Evolutionary conservation across 2,113 vertebrate genomes (phyloP), one percentile per base, ranked within the genome.

Genomic region (Oryzias melastigma): DNA sequence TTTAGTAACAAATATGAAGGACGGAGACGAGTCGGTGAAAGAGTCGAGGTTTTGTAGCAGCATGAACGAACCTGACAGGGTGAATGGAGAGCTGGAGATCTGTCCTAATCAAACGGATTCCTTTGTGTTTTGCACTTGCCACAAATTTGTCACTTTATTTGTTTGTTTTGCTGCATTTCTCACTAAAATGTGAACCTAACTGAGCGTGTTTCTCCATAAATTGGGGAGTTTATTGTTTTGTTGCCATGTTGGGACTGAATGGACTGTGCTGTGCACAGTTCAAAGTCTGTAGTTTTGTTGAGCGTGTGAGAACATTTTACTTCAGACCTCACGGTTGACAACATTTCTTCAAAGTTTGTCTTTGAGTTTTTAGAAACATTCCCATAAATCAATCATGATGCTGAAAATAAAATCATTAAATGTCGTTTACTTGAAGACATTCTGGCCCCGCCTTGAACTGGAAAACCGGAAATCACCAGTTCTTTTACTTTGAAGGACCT

Each of bases 261-360:
- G 58, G 59, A 54, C 3, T 4, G 20, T 55, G 41, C 40, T 4
- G 45, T 22, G 58, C 40, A 27, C 41, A 56, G 61, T 24, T 52
- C 47, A 45, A 20, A 47, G 44, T 43, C 67, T 64, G 53, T 64
- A 6, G 25, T 53, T 53, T 45, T 35, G 47, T 55, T 42, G 52
- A 20, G 22, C 58, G 49, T 58, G 61, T 52, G 58, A 12, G 51
- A 60, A 60, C 64, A 82, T 81, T 70, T 80, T 82, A 70, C 68
- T 68, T 74, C 72, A 86, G 75, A 71, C 73, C 59, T 84, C 81
- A 81, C 74, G 57, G 71, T 71, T 73, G 24, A 77, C 53, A 43
- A 43, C 40, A 79, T 35, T 12, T 12, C 8, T 35, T 0, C 2
- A 35, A 35, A 35, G 35, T 35, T 35, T 35, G 35, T 13, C 2